Evolutionary conservation across 1,140 invertebrate genomes (phyloP).

Genomic region (Drosophila malerkotliana): DNA sequence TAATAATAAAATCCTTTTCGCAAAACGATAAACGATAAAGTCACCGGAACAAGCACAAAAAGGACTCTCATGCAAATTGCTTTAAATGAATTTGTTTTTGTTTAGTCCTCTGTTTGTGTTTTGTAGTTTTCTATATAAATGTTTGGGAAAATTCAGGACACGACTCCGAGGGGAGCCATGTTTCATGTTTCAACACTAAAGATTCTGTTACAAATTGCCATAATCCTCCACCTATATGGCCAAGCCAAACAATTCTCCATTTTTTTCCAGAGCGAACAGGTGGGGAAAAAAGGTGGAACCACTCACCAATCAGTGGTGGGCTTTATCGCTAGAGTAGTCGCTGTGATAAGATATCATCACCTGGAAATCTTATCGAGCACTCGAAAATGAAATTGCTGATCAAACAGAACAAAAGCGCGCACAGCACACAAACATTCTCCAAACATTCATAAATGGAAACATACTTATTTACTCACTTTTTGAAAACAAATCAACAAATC

Average conservation of each 20-base stretch:
- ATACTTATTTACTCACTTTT: conserved; percentile 83
- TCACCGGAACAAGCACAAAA: conserved; percentile 59
- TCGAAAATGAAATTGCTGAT: conserved; percentile 80
- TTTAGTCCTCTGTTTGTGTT: conserved; percentile 13
- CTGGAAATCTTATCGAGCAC: conserved; percentile 79
- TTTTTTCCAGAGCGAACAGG: conserved; percentile 9
- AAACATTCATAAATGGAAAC: conserved; percentile 83
- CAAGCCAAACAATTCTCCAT: conserved; percentile 44
- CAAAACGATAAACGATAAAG: conserved; percentile 70
- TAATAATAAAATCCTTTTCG: conserved; percentile 71
- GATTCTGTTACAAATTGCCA: conserved; percentile 72
- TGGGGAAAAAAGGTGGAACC: not conserved
- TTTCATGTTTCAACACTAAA: conserved; percentile 55
- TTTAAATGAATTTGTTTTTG: conserved; percentile 79
- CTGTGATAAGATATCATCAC: conserved; percentile 67
- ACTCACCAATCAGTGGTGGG: conserved; percentile 51
- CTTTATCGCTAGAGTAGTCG: conserved; percentile 48
- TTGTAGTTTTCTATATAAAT: conserved; percentile 3
- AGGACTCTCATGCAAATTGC: conserved; percentile 77
- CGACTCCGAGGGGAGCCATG: conserved; percentile 52
- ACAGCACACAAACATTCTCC: conserved; percentile 55
- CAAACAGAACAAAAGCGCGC: conserved; percentile 70
- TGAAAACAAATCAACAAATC: conserved; percentile 83
- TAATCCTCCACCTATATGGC: conserved; percentile 32
- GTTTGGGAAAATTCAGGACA: conserved; percentile 11